Evolutionary conservation across 2,888 invertebrate genomes (phyloP), one percentile per base, ranked within the genome.

Genomic region (Parnassius mnemosyne): DNA sequence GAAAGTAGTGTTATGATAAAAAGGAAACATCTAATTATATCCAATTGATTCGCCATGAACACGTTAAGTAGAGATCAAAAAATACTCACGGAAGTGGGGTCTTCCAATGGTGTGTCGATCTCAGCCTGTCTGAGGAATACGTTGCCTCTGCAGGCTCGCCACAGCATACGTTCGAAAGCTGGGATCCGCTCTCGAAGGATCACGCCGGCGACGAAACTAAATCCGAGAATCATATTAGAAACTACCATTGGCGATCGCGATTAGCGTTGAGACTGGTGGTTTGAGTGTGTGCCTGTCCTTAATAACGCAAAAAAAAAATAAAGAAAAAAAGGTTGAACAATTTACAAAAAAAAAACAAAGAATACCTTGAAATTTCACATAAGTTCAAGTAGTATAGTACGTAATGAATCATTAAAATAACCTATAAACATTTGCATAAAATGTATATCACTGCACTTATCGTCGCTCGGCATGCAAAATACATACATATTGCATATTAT

Each of bases 121-220:
- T 97, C 97, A 0, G 96, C 95, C 75, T 96, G 95, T 12, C 97
- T 93, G 66, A 98, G 84, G 86, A 98, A 98, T 12, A 98, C 97
- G 81, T 97, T 97, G 46, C 98, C 98, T 63, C 98, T 93, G 20
- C 97, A 97, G 68, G 97, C 97, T 69, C 98, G 93, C 98, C 98
- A 98, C 75, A 98, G 85, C 95, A 98, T 97, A 60, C 97, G 92
- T 81, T 98, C 98, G 88, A 98, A 98, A 54, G 96, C 96, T 1
- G 96, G 96, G 61, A 98, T 94, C 65, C 97, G 92, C 85, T 98
- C 97, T 47, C 97, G 93, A 71, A 95, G 95, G 65, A 98, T 96
- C 41, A 98, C 97, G n/a, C 98, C 98, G 47, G 97, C 97, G n/a
- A 98, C 96, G 88, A 98, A 98, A 69, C 97, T 53, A 53, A 53